Conservation (phyloP, 1,140 invertebrate genomes). For the Zaprionus ghesquierei region DNA sequence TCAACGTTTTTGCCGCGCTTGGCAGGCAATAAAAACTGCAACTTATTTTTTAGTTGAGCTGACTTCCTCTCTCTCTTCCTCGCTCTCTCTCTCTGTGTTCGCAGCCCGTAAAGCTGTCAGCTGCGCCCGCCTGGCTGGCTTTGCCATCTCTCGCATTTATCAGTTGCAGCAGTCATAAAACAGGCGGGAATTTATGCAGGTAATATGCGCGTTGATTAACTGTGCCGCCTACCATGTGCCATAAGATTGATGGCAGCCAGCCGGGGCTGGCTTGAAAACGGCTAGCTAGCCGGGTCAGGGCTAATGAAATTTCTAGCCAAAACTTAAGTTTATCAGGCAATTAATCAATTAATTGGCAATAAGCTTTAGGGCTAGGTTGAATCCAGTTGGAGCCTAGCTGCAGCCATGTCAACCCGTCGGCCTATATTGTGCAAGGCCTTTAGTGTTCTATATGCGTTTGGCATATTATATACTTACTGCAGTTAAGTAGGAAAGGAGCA, state of each 20-base stretch:
- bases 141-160: slow-evolving; percentile 39
- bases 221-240: not conserved
- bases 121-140: not conserved
- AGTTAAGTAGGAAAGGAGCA: not conserved
- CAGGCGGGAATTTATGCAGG: slow-evolving; percentile 15
- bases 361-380: not conserved
- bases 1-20: slow-evolving; percentile 66
- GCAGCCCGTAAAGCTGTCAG: slow-evolving; percentile 69
- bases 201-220: slow-evolving; percentile 25
- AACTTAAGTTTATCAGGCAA: not conserved
- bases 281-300: not conserved
- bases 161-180: slow-evolving; percentile 47
- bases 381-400: not conserved
- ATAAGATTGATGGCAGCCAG: not conserved
- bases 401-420: slow-evolving; percentile 53
- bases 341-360: not conserved
- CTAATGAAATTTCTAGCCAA: not conserved
- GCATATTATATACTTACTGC: slow-evolving; percentile 61
- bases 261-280: not conserved
- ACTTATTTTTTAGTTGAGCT: slow-evolving; percentile 40
- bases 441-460: slow-evolving; percentile 60
- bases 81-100: slow-evolving; percentile 28
- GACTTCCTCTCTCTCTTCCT: not conserved
- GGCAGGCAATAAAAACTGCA: slow-evolving; percentile 62
- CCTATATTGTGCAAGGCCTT: slow-evolving; percentile 59